Conservation (phyloP, 2,888 invertebrate species). For the Melieria crassipennis region DNA sequence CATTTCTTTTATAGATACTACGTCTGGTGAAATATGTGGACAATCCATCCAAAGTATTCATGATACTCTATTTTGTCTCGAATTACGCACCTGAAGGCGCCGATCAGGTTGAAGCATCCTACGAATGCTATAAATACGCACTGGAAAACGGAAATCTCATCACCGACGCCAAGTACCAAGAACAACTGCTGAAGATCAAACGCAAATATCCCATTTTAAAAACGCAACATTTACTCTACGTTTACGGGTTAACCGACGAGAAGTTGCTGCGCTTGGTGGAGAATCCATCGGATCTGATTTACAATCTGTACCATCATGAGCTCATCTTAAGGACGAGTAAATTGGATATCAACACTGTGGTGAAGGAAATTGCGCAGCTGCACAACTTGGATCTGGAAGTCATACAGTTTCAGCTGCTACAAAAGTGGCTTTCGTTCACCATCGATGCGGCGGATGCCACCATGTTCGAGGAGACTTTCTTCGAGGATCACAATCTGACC, state of each 20-base stretch:
- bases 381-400: constrained; percentile 56
- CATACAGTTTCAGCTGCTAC: constrained; percentile 60
- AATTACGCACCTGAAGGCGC: constrained; percentile 64
- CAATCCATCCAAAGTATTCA: constrained; percentile 57
- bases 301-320: constrained; percentile 60
- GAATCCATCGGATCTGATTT: constrained; percentile 60
- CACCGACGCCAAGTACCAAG: constrained; percentile 54
- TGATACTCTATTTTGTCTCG: constrained; percentile 63
- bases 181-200: constrained; percentile 60
- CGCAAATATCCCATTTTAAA: constrained; percentile 64
- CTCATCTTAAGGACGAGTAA: constrained; percentile 59
- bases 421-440: constrained; percentile 62
- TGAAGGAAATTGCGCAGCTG: constrained; percentile 59
- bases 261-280: constrained; percentile 60
- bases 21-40: constrained; percentile 59
- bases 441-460: constrained; percentile 52
- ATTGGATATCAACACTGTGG: constrained; percentile 62
- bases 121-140: constrained; percentile 63
- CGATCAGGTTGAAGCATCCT: constrained; percentile 65
- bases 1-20: constrained; percentile 50
- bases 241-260: constrained; percentile 62
- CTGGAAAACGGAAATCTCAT: constrained; percentile 50
- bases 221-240: constrained; percentile 62
- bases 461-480: constrained; percentile 62
- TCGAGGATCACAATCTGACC: constrained; percentile 57